Percentiles rank a stretch among this genome's conserved stretches.
These are phyloP conservation scores for Clarias pachynema DNA, from an alignment of 2,797 vertebrate species.

Conservation along the genomic window DNA sequence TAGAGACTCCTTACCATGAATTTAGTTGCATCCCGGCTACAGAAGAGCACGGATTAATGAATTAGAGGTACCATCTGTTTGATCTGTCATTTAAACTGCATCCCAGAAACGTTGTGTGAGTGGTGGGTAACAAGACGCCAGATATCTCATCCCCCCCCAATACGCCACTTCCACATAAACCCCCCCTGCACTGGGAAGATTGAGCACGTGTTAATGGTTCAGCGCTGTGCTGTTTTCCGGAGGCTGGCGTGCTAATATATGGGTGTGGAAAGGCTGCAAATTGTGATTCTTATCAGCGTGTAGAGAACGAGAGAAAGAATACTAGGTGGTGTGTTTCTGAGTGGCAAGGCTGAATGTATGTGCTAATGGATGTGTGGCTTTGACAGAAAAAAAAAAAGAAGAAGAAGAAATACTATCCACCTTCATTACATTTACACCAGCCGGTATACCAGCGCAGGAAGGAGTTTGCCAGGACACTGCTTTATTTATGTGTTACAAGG, in stretches of 20 bases:
- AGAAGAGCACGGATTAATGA: constrained; percentile 37
- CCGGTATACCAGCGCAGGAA: constrained; percentile 49
- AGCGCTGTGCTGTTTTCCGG: constrained; percentile 64
- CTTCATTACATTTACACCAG: constrained; percentile 75
- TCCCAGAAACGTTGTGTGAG: constrained; percentile 53
- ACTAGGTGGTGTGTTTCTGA: constrained; percentile 70
- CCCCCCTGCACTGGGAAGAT: constrained; percentile 64
- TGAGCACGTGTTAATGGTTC: constrained; percentile 72
- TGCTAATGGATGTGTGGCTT: constrained; percentile 74
- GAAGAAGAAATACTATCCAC: constrained; percentile 72
- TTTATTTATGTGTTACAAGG: constrained; percentile 69
- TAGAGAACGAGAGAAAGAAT: constrained; percentile 25
- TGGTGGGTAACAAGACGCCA: constrained; percentile 36
- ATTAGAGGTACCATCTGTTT: constrained; percentile 47
- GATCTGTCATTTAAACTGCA: constrained; percentile 41
- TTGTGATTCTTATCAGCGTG: constrained; percentile 78
- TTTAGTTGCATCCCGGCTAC: background rate
- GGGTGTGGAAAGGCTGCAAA: constrained; percentile 70
- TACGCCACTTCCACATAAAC: constrained; percentile 59
- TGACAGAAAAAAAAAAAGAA: constrained; percentile 66
- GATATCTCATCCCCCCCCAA: constrained; percentile 35
- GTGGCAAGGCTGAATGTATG: constrained; percentile 75
- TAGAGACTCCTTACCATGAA: background rate
- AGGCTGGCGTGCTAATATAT: constrained; percentile 70
- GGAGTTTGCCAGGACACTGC: constrained; percentile 55